phyloP scores from a whole-genome alignment of 2,888 invertebrate species.

The Dicyrtomina minuta region DNA sequence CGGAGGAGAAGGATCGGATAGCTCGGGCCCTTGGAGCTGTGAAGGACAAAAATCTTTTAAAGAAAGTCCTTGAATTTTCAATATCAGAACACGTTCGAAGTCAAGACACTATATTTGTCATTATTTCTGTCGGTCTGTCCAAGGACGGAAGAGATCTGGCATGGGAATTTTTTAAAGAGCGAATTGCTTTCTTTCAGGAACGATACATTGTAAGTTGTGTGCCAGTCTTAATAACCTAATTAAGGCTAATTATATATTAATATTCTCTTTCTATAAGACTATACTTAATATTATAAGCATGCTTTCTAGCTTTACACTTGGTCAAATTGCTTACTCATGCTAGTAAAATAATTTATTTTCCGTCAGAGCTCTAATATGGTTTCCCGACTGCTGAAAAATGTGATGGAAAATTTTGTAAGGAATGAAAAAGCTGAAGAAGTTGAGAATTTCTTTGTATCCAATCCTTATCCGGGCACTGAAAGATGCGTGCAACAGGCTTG shows the following conservation, averaged over 20 bases:
- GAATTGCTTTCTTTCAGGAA: slow-evolving; percentile 71
- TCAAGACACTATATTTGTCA: slow-evolving; percentile 87
- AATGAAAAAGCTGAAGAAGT: slow-evolving; percentile 58
- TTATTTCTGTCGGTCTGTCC: slow-evolving; percentile 80
- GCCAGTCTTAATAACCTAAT: no score
- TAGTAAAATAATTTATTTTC: no score
- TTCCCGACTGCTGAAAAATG: slow-evolving; percentile 62
- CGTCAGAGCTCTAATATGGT: slow-evolving; percentile 60
- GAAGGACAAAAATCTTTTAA: slow-evolving; percentile 69
- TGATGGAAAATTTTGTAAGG: slow-evolving; percentile 57
- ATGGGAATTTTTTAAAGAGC: slow-evolving; percentile 87
- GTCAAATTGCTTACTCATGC: no score
- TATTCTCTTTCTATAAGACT: no score
- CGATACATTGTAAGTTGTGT: slow-evolving; percentile 67
- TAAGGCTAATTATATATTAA: no score
- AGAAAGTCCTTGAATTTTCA: slow-evolving; percentile 75
- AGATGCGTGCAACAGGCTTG: slow-evolving; percentile 59
- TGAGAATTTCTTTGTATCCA: slow-evolving; percentile 57
- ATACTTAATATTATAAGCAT: no score
- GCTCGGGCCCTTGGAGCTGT: slow-evolving; percentile 80
- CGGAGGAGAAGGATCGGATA: slow-evolving; percentile 92
- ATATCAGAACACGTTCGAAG: slow-evolving; percentile 85
- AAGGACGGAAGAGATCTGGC: slow-evolving; percentile 79
- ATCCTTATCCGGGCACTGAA: slow-evolving; percentile 58
- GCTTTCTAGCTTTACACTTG: no score